These are phyloP conservation scores for Galaxias olidus DNA, from an alignment of 2,797 vertebrate species.

Conservation along the genomic window DNA sequence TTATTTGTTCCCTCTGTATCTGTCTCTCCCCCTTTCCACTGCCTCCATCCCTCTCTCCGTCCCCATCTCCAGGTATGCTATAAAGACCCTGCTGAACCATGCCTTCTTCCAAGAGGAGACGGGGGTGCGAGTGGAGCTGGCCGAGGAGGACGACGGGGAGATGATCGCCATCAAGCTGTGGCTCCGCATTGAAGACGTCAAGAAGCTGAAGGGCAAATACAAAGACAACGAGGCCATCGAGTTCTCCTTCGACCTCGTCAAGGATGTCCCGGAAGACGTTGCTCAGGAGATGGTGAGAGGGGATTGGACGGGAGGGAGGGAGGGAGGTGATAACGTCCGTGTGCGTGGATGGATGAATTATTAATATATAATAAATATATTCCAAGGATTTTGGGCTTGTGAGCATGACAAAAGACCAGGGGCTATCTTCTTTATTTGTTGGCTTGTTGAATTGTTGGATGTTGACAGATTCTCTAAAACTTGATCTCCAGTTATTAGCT, in stretches of 20 bases:
- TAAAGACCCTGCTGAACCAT: slow-evolving; percentile 89
- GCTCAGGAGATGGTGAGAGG: slow-evolving; percentile 94
- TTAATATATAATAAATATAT: neutral
- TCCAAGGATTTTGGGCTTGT: neutral
- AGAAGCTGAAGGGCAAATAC: slow-evolving; percentile 98
- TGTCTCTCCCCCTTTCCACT: no score
- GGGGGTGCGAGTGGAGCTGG: slow-evolving; percentile 90
- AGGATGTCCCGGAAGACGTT: slow-evolving; percentile 96
- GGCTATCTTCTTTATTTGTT: neutral
- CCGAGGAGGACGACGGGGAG: slow-evolving; percentile 98
- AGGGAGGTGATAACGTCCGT: neutral
- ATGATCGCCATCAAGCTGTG: slow-evolving; percentile 98
- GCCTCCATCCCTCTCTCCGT: neutral
- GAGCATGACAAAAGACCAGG: neutral
- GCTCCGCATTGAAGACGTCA: slow-evolving; percentile 97
- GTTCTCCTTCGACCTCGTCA: slow-evolving; percentile 96
- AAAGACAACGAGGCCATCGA: slow-evolving; percentile 99
- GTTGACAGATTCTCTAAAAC: no score
- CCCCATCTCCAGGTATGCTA: slow-evolving; percentile 77
- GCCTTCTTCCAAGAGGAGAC: slow-evolving; percentile 92
- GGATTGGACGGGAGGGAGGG: neutral
- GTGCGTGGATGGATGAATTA: neutral
- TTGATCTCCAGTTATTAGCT: no score
- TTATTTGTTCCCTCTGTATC: neutral
- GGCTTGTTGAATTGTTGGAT: no score